Percentiles rank a stretch among this genome's conserved stretches.
These are phyloP conservation scores for Tympanuchus pallidicinctus DNA, from an alignment of 2,113 vertebrate genomes.

Conservation along the genomic window DNA sequence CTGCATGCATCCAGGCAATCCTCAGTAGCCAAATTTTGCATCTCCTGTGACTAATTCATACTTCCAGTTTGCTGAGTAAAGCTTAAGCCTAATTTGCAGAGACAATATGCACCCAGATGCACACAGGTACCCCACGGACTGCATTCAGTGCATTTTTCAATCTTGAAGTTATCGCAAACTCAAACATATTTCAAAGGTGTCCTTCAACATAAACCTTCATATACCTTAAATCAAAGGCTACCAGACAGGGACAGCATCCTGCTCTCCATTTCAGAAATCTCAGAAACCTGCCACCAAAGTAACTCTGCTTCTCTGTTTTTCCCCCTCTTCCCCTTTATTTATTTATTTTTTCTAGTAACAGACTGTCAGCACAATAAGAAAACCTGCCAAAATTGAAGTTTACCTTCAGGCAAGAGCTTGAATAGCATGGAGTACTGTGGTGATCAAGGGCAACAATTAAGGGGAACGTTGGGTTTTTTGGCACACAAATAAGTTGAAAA, in stretches of 20 bases:
- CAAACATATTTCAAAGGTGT: not conserved
- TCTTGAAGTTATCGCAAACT: not conserved
- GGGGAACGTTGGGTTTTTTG: not conserved
- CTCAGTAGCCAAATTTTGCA: not conserved
- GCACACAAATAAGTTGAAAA: fast-evolving
- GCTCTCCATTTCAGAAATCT: not conserved
- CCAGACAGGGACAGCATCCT: not conserved
- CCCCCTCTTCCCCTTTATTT: too few relatives aligned
- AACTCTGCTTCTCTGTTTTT: not conserved
- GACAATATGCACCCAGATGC: not conserved
- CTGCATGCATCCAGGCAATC: not conserved
- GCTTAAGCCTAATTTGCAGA: not conserved
- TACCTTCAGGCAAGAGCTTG: not conserved
- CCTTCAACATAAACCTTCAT: not conserved
- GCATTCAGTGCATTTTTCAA: not conserved
- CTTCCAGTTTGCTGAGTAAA: not conserved
- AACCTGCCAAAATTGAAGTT: not conserved
- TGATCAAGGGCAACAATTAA: not conserved
- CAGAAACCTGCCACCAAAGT: not conserved
- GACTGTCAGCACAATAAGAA: not conserved
- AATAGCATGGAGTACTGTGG: not conserved
- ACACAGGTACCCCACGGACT: not conserved
- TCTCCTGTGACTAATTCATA: not conserved
- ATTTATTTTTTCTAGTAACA: too few relatives aligned
- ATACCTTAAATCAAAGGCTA: not conserved